A percentile compares a stretch with the other conserved stretches of the same genome.
Evolutionary conservation across 2,797 vertebrate species (phyloP).

Genomic region (Centroberyx gerrardi): DNA sequence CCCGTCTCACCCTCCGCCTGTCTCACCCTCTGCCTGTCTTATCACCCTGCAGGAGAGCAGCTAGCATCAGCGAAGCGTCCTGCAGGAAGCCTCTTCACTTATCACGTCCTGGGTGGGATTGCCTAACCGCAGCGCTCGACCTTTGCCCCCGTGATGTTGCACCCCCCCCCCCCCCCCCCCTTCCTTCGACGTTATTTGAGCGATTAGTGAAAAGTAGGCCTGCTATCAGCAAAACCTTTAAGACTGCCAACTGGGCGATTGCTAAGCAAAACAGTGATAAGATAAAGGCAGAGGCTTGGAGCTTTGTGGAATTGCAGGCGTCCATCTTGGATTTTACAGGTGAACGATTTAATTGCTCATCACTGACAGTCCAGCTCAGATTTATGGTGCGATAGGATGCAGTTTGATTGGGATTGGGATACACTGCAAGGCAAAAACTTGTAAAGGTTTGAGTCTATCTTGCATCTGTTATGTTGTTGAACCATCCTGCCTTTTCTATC

Average conservation of each 20-base stretch:
- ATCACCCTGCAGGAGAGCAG: conserved; percentile 38
- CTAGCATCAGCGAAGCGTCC: conserved; percentile 41
- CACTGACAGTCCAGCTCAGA: background rate
- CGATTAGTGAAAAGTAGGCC: conserved; percentile 51
- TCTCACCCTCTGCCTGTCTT: conserved; percentile 32
- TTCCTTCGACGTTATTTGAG: conserved; percentile 39
- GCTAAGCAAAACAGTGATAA: conserved; percentile 73
- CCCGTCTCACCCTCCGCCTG: conserved; percentile 44
- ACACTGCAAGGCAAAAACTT: too few relatives aligned
- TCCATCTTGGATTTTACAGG: background rate
- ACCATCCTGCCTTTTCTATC: too few relatives aligned
- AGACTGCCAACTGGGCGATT: conserved; percentile 70
- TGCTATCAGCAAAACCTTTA: conserved; percentile 80
- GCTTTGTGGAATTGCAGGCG: background rate
- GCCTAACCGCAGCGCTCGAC: conserved; percentile 54
- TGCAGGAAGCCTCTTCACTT: conserved; percentile 16
- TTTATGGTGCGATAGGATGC: too few relatives aligned
- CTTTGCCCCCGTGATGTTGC: conserved; percentile 47
- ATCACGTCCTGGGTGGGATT: conserved; percentile 33
- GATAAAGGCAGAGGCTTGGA: conserved; percentile 60
- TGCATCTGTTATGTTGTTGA: too few relatives aligned
- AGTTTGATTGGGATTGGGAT: too few relatives aligned
- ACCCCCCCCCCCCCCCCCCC: too few relatives aligned
- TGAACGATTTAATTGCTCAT: background rate
- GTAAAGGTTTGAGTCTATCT: too few relatives aligned